phyloP scores from a whole-genome alignment of 2,888 invertebrate genomes.

The Phortica okadai region DNA sequence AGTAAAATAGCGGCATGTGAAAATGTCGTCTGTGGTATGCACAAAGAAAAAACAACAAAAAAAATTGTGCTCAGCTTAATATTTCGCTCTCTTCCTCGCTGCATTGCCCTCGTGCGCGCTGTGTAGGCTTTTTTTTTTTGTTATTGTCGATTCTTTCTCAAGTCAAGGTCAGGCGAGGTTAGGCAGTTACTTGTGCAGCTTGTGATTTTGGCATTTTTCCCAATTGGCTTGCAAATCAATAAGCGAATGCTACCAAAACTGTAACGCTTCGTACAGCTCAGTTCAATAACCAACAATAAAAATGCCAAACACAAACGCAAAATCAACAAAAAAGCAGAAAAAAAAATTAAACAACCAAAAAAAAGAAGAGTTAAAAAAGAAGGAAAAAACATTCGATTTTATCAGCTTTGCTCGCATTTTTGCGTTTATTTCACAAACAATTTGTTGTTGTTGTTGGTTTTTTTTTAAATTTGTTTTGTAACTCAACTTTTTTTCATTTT shows the following conservation, averaged over 20 bases:
- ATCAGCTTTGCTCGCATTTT: neutral
- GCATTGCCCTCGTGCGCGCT: no score
- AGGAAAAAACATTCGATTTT: neutral
- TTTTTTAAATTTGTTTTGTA: neutral
- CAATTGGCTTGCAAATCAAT: neutral
- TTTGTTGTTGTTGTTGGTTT: neutral
- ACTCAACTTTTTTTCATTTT: neutral
- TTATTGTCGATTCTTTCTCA: neutral
- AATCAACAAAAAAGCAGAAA: neutral
- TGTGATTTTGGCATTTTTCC: neutral
- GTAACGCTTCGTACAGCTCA: neutral
- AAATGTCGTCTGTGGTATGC: no score
- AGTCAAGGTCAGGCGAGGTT: neutral
- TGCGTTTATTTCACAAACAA: neutral
- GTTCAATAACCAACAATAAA: neutral
- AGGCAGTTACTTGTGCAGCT: neutral
- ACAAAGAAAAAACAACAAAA: no score
- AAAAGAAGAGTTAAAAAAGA: neutral
- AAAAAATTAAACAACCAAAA: neutral
- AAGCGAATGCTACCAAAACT: neutral
- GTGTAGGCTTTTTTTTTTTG: no score
- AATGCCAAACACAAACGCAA: neutral
- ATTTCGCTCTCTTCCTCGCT: neutral
- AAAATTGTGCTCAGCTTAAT: neutral
- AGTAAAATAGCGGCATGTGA: no score